Base-by-base conservation (phyloP, 2,888 invertebrate species). In the Phengaris alcon region DNA sequence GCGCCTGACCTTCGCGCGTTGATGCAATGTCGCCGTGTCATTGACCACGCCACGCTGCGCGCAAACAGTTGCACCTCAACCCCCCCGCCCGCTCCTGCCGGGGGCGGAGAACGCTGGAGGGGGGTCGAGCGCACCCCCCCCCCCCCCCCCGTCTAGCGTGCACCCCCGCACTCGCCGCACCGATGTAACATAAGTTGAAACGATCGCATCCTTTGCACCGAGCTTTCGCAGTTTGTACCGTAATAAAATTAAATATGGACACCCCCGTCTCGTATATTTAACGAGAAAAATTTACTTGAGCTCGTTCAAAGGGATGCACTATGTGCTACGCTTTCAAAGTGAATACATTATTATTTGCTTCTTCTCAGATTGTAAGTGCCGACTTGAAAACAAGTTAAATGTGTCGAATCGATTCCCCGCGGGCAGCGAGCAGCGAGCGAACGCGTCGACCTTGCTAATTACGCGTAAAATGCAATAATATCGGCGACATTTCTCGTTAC, bases 11-110 rank as follows among this genome's bases (percentile, higher is more conserved):
- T 91, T 91, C 90, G 90, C 90, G 90, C 90, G 88, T 90, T 89
- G 91, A 89, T 91, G 91, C 93, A 93, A 93, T 93, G 93, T 93
- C 93, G 92, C 88, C 87, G 91, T 91, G 93, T 93, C 93, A 91
- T 92, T 92, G 93, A 91, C 91, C 91, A 90, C 87, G 82, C 79
- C 80, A 78, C 79, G 82, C 15, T 72, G 79, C 83, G 77, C 83
- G 77, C 83, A 81, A 82, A 82, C 81, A 82, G 81, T 81, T 81
- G 80, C 84, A 82, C 83, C 82, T 80, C n/a, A 77, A 79, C 76
- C 79, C 81, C 35, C 80, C 79, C 79, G 82, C 81, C 78, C 79
- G 77, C 81, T 78, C 73, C 77, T 78, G 72, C 80, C 44, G 44
- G 12, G 12, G 64, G 64, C 12, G 35, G 35, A 35, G 35, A 35